A percentile compares a stretch with the other conserved stretches of the same genome.
Conservation (phyloP, 2,888 invertebrate species). For the Tinea trinotella region DNA sequence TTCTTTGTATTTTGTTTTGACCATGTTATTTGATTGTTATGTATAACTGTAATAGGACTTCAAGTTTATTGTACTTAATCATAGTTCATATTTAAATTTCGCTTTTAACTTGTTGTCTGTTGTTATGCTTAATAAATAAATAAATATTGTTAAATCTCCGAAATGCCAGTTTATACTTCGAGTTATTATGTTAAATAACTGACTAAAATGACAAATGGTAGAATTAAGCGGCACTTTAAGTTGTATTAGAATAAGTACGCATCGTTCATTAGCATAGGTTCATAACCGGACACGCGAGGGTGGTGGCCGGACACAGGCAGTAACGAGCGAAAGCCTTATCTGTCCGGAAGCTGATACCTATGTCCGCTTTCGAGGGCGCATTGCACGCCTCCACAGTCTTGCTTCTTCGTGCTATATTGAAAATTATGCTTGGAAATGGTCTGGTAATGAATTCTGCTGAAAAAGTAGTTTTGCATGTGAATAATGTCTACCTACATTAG, state of each 20-base stretch:
- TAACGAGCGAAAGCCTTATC: slow-evolving; percentile 19
- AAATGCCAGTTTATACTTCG: too few relatives aligned
- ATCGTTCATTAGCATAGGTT: slow-evolving; percentile 15
- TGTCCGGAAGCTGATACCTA: slow-evolving; percentile 15
- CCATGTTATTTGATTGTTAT: too few relatives aligned
- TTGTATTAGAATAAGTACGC: not conserved
- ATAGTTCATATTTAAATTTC: too few relatives aligned
- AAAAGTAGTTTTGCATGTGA: too few relatives aligned
- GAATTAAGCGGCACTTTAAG: not conserved
- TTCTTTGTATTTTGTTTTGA: too few relatives aligned
- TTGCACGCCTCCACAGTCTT: slow-evolving; percentile 11
- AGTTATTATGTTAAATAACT: not conserved
- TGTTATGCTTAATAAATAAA: too few relatives aligned
- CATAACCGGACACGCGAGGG: slow-evolving; percentile 18
- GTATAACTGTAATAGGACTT: too few relatives aligned
- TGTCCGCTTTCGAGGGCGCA: slow-evolving; percentile 18
- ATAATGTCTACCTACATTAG: too few relatives aligned
- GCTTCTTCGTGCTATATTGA: not conserved
- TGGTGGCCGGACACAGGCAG: slow-evolving; percentile 7
- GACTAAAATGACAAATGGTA: not conserved
- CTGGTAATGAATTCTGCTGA: too few relatives aligned
- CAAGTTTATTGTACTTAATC: too few relatives aligned
- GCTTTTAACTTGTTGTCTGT: too few relatives aligned
- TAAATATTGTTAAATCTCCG: too few relatives aligned
- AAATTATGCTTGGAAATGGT: slow-evolving; percentile 9